Evolutionary conservation across 1,140 invertebrate genomes (phyloP).

Genomic region (Aphaenogaster floridana): DNA sequence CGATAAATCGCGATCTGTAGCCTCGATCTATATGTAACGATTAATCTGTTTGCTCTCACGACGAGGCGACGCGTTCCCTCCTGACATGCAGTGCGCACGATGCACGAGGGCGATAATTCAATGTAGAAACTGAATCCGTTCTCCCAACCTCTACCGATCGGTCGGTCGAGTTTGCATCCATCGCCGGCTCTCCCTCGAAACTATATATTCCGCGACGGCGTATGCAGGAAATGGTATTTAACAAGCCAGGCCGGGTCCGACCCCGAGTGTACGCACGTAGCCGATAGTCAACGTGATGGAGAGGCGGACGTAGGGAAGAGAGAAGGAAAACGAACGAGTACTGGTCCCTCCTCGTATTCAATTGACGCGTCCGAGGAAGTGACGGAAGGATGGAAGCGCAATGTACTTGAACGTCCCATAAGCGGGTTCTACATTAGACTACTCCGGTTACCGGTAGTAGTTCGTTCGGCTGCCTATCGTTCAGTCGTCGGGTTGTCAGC

Average conservation of each 20-base stretch:
- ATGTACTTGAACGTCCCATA: conserved; percentile 77
- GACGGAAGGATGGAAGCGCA: conserved; percentile 81
- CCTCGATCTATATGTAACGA: conserved; percentile 68
- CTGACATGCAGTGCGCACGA: conserved; percentile 49
- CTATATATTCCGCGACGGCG: conserved; percentile 65
- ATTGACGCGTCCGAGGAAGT: conserved; percentile 83
- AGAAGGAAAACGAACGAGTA: conserved; percentile 60
- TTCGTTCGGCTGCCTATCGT: conserved; percentile 74
- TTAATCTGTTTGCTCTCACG: conserved; percentile 72
- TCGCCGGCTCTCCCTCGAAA: conserved; percentile 68
- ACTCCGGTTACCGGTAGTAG: conserved; percentile 76
- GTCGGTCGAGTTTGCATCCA: conserved; percentile 22
- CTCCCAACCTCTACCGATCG: conserved; percentile 54
- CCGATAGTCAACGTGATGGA: conserved; percentile 57
- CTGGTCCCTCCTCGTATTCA: conserved; percentile 74
- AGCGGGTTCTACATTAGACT: conserved; percentile 79
- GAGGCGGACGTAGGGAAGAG: conserved; percentile 32
- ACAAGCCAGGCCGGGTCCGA: conserved; percentile 68
- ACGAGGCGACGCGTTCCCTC: conserved; percentile 39
- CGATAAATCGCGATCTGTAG: conserved; percentile 66
- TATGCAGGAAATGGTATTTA: conserved; percentile 82
- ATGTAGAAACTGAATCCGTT: conserved; percentile 73
- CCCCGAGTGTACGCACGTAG: conserved; percentile 49
- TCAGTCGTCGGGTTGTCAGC: conserved; percentile 70
- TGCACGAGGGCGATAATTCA: conserved; percentile 74